phyloP scores from a whole-genome alignment of 2,797 vertebrate genomes.

The Iguana delicatissima region DNA sequence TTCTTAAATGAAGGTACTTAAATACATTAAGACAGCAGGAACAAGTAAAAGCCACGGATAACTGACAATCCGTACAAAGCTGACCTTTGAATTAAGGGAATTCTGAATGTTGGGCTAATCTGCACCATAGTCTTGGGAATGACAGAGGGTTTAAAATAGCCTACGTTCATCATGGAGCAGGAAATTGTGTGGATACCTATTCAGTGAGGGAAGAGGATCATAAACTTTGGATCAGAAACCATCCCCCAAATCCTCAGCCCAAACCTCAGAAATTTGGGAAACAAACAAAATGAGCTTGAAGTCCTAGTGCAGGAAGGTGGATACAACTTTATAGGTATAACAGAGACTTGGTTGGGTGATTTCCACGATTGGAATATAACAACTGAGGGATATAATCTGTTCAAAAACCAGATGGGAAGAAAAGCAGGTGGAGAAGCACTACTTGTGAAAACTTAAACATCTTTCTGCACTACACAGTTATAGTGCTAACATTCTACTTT shows the following conservation, averaged over 20 bases:
- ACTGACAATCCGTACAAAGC: neutral
- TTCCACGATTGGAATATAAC: no score
- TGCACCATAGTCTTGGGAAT: conserved; percentile 10
- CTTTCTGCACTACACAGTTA: no score
- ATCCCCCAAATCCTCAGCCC: neutral
- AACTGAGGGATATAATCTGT: no score
- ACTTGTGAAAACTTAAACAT: no score
- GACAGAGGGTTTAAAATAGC: neutral
- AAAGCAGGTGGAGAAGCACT: no score
- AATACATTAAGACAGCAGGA: neutral
- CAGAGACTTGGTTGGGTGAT: no score
- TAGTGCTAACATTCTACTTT: no score
- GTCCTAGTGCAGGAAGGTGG: no score
- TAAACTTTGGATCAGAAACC: neutral
- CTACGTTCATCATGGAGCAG: neutral
- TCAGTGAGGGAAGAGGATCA: neutral
- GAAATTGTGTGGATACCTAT: neutral
- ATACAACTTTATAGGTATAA: no score
- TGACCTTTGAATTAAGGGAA: neutral
- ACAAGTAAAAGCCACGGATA: conserved; percentile 27
- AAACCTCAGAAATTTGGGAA: neutral
- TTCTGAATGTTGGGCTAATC: neutral
- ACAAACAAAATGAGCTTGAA: no score
- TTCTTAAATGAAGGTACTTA: conserved; percentile 2
- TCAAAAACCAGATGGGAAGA: no score